These are phyloP conservation scores for Mormyrus iriodes DNA, from an alignment of 2,113 vertebrate genomes.

Conservation along the genomic window DNA sequence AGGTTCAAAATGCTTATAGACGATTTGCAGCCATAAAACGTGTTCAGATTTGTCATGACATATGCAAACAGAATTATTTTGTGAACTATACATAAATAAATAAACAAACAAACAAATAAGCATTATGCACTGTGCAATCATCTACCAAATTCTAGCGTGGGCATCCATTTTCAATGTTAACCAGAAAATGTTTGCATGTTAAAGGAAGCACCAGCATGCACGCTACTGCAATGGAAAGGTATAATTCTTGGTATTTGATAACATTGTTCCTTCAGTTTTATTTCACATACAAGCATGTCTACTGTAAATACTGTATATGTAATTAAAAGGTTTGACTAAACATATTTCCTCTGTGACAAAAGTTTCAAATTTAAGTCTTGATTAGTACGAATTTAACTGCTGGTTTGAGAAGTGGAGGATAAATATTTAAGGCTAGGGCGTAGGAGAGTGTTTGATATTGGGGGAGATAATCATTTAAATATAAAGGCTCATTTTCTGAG, in stretches of 20 bases:
- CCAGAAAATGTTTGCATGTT: background rate
- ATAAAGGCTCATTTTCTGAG: background rate
- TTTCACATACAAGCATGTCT: background rate
- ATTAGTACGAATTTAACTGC: background rate
- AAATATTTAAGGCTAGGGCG: background rate
- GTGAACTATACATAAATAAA: background rate
- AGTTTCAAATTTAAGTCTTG: background rate
- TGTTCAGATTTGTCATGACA: background rate
- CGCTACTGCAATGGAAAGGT: background rate
- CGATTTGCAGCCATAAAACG: background rate
- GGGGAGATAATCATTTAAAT: background rate
- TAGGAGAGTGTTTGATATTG: background rate
- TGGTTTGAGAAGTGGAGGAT: background rate
- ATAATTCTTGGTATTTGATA: background rate
- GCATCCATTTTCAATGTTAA: background rate
- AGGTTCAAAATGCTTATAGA: background rate
- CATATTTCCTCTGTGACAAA: background rate
- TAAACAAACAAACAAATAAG: background rate
- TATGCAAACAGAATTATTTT: background rate
- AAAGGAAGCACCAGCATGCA: background rate
- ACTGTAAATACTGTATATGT: background rate
- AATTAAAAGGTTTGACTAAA: background rate
- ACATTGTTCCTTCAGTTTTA: background rate
- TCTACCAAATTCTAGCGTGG: background rate
- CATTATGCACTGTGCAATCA: background rate